Conservation (phyloP, 2,113 vertebrate species). For the Carettochelys insculpta region DNA sequence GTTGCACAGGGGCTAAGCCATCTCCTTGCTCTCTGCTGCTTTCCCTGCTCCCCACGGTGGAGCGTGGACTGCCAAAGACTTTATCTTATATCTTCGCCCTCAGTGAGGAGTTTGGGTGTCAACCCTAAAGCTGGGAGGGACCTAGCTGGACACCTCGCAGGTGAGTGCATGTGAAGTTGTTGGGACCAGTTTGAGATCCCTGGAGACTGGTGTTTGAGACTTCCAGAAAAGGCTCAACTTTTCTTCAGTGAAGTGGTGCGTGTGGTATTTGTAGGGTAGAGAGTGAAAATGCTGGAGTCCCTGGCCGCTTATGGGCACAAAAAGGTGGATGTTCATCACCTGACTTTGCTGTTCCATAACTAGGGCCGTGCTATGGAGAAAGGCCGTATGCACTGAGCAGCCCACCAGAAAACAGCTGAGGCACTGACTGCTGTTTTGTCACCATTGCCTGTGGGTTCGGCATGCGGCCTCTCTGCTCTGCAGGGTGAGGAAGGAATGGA, state of each 20-base stretch:
- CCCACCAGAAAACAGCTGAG: not conserved
- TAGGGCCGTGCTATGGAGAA: not conserved
- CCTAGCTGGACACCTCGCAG: not conserved
- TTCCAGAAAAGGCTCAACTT: not conserved
- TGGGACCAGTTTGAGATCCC: not conserved
- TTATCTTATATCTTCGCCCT: not conserved
- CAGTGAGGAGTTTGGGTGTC: not conserved
- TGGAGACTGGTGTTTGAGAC: slow-evolving; percentile 38
- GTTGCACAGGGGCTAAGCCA: not conserved
- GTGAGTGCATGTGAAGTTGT: not conserved
- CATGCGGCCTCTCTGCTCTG: not conserved
- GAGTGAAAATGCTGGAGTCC: not conserved
- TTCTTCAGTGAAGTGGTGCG: not conserved
- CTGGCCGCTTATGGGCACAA: not conserved
- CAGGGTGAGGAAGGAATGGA: not conserved
- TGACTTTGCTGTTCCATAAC: not conserved
- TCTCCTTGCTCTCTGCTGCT: not conserved
- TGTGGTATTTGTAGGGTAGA: not conserved
- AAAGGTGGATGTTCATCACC: not conserved
- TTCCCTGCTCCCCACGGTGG: not conserved
- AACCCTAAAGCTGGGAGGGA: slow-evolving; percentile 2
- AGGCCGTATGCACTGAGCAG: not conserved
- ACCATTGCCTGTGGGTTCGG: not conserved
- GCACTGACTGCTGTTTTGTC: rapidly evolving
- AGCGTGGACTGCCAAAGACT: not conserved